These are phyloP conservation scores for Monomorium pharaonis DNA, from an alignment of 1,140 invertebrate species.

Conservation along the genomic window DNA sequence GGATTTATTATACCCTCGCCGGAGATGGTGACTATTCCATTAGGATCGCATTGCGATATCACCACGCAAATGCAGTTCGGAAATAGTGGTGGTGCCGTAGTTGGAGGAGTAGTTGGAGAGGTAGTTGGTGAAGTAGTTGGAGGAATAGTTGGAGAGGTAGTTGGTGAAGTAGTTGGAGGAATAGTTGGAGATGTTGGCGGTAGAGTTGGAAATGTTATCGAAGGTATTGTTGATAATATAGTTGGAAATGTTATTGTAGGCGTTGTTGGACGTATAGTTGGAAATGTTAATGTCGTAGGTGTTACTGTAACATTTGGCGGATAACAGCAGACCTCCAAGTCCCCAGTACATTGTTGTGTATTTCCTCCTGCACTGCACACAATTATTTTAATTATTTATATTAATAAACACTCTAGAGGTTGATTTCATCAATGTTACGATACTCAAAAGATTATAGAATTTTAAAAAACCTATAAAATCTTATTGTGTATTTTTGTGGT, in stretches of 20 bases:
- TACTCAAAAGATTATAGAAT: no score
- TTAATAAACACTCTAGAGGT: neutral
- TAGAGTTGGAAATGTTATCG: constrained; percentile 30
- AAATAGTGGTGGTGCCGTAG: constrained; percentile 11
- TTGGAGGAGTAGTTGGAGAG: constrained; percentile 39
- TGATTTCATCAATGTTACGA: neutral
- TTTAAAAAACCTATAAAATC: no score
- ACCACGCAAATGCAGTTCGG: constrained; percentile 81
- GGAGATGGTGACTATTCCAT: constrained; percentile 74
- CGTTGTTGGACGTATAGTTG: constrained; percentile 46
- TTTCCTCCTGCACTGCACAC: constrained; percentile 65
- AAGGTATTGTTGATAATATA: constrained; percentile 6
- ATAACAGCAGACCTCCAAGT: constrained; percentile 79
- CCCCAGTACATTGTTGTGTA: constrained; percentile 70
- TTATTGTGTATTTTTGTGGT: no score
- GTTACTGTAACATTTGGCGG: constrained; percentile 37
- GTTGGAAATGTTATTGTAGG: neutral
- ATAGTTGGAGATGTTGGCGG: constrained; percentile 27
- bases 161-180: constrained; percentile 10
- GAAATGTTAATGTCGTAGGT: constrained; percentile 16
- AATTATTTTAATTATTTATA: neutral
- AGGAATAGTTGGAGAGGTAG: constrained; percentile 42
- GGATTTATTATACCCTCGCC: constrained; percentile 78
- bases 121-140: constrained; percentile 27
- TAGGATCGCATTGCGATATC: constrained; percentile 84